These are phyloP conservation scores for Ailurus styani DNA, from an alignment of 2,113 vertebrate genomes.

Conservation along the genomic window DNA sequence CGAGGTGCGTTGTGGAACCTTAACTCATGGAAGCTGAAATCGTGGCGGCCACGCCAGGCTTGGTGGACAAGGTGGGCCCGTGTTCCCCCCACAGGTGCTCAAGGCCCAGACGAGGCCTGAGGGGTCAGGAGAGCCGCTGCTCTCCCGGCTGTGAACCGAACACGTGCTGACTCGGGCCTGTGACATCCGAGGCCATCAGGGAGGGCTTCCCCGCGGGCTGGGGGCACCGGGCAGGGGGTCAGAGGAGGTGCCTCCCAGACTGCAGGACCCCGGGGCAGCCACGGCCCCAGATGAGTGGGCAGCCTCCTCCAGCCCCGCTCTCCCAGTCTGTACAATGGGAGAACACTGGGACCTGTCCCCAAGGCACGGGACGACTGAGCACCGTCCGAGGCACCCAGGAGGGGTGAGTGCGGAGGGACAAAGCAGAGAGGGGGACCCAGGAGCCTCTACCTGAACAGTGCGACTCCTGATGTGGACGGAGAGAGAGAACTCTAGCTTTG, in stretches of 20 bases:
- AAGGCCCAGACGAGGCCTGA: background rate
- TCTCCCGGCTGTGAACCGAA: too few relatives aligned
- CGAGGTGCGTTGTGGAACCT: background rate
- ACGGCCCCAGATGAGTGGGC: background rate
- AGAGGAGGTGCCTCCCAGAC: background rate
- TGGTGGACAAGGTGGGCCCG: background rate
- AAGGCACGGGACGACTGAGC: background rate
- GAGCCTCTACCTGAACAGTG: background rate
- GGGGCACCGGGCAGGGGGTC: background rate
- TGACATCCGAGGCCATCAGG: rapidly evolving
- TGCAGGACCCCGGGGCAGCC: background rate
- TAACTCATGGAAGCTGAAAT: background rate
- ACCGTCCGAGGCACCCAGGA: background rate
- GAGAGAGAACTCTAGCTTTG: background rate
- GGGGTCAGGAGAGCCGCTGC: rapidly evolving
- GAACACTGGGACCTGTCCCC: background rate
- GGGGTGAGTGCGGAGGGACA: background rate
- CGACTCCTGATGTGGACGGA: background rate
- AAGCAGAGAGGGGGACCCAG: background rate
- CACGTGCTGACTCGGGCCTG: rapidly evolving
- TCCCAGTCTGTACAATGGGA: background rate
- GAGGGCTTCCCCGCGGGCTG: background rate
- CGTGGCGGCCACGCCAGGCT: rapidly evolving
- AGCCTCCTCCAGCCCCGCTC: background rate
- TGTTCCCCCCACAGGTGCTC: background rate